Evolutionary conservation across 2,113 vertebrate species (phyloP).

Genomic region (Osmerus mordax): DNA sequence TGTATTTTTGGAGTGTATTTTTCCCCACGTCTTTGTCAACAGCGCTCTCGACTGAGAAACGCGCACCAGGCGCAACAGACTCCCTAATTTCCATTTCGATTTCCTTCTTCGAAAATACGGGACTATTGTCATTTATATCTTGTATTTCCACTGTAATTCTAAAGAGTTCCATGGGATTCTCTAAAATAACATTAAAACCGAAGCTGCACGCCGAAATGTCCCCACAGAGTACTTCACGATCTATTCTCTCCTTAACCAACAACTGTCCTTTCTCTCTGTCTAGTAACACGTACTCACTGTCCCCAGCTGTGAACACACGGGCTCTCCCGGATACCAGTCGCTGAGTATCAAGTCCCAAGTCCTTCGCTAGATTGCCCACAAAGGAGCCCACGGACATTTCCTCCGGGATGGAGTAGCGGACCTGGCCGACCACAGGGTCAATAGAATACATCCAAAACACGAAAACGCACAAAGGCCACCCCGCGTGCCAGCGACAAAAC

Average conservation of each 20-base stretch:
- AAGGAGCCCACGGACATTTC: background rate
- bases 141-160: background rate
- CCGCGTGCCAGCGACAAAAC: background rate
- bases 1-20: constrained; percentile 20
- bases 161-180: constrained; percentile 3
- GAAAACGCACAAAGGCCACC: constrained; percentile 1
- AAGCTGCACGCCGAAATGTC: background rate
- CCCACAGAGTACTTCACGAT: background rate
- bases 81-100: constrained; percentile 4
- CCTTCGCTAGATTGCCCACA: background rate
- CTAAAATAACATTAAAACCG: constrained; percentile 1
- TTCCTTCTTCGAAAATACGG: background rate
- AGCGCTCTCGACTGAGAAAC: constrained; percentile 13
- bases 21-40: constrained; percentile 7
- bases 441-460: background rate
- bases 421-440: background rate
- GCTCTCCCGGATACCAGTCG: background rate
- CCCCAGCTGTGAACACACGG: background rate
- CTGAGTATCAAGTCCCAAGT: background rate
- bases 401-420: constrained; percentile 12
- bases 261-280: background rate
- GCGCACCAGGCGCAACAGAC: background rate
- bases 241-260: constrained; percentile 6
- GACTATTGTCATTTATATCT: constrained; percentile 5
- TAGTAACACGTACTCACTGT: background rate